phyloP scores from a whole-genome alignment of 2,797 vertebrate genomes.

The Argentina silus region DNA sequence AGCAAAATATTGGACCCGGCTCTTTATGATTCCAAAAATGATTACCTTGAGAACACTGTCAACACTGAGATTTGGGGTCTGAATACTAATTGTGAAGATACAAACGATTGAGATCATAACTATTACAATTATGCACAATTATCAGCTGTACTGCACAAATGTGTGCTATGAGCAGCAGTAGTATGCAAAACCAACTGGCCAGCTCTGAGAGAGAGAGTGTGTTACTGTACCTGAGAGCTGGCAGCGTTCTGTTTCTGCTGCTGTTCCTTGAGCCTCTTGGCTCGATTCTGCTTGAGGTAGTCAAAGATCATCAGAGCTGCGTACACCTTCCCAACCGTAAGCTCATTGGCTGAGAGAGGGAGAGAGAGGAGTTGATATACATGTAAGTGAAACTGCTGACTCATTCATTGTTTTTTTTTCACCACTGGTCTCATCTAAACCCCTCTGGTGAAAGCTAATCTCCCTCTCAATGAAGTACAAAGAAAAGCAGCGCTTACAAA shows the following conservation, averaged over 20 bases:
- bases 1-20: slow-evolving; percentile 62
- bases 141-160: no score
- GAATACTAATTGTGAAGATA: slow-evolving; percentile 45
- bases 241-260: slow-evolving; percentile 67
- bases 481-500: slow-evolving; percentile 16
- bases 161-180: no score
- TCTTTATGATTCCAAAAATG: no score
- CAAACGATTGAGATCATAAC: background rate
- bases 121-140: no score
- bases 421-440: slow-evolving; percentile 2
- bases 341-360: slow-evolving; percentile 84
- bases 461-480: slow-evolving; percentile 10
- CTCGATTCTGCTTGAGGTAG: slow-evolving; percentile 94
- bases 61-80: slow-evolving; percentile 39
- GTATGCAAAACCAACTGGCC: background rate
- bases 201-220: slow-evolving; percentile 13
- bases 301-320: slow-evolving; percentile 97
- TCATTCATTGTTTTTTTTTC: slow-evolving; percentile 35
- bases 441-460: background rate
- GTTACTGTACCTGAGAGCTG: slow-evolving; percentile 82
- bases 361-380: slow-evolving; percentile 6
- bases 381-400: slow-evolving; percentile 34
- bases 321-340: slow-evolving; percentile 96
- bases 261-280: slow-evolving; percentile 81
- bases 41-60: background rate